These are phyloP conservation scores for Riptortus pedestris DNA, from an alignment of 1,140 invertebrate genomes.

Conservation along the genomic window DNA sequence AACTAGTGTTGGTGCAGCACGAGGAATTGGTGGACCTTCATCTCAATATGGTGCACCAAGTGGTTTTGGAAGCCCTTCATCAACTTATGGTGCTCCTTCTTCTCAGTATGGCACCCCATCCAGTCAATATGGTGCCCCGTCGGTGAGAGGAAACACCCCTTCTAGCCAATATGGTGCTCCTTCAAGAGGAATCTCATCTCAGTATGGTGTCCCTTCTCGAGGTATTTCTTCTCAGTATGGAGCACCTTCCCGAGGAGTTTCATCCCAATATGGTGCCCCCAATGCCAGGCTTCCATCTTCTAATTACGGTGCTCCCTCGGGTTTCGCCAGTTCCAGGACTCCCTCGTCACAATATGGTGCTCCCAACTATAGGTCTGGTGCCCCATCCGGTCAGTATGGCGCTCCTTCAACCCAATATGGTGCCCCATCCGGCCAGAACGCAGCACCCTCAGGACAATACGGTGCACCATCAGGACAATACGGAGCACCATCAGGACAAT, in stretches of 20 bases:
- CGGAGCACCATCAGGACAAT: conserved; percentile 3
- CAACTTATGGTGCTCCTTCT: conserved; percentile 18
- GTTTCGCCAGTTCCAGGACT: neutral
- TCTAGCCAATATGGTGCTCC: conserved; percentile 21
- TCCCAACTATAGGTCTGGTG: conserved; percentile 5
- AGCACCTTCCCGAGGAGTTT: neutral
- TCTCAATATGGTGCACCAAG: conserved; percentile 16
- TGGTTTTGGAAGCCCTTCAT: conserved; percentile 8
- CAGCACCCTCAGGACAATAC: neutral
- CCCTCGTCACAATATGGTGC: conserved; percentile 21
- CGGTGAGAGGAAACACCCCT: neutral
- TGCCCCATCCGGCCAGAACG: neutral
- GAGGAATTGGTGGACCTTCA: conserved; percentile 11
- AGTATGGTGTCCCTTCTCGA: neutral
- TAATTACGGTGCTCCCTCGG: conserved; percentile 10
- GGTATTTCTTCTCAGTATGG: conserved; percentile 22
- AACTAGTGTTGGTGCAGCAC: no score
- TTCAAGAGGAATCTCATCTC: no score
- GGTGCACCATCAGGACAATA: conserved; percentile 4
- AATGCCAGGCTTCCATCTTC: neutral
- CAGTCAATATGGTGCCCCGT: neutral
- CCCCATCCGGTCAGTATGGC: neutral
- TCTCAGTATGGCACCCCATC: conserved; percentile 13
- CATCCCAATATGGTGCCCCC: neutral
- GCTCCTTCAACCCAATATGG: conserved; percentile 21